These are phyloP conservation scores for Fissipunctia ypsillon DNA, from an alignment of 2,888 invertebrate genomes.

Conservation along the genomic window DNA sequence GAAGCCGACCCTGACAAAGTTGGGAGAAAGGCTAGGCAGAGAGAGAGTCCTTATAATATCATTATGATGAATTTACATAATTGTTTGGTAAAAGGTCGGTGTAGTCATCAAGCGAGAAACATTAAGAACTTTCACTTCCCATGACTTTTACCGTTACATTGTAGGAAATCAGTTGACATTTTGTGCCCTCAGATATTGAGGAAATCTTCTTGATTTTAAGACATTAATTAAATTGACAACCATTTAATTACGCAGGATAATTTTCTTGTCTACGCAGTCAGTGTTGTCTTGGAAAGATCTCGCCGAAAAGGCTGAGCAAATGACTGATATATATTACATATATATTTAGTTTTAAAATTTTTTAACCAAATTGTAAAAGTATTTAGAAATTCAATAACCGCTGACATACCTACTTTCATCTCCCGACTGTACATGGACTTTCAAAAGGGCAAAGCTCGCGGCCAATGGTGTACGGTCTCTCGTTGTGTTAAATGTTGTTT, in stretches of 20 bases:
- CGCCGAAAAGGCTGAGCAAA: not conserved
- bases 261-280: not conserved
- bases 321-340: not conserved
- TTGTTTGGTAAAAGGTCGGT: conserved; percentile 2
- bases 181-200: conserved; percentile 1
- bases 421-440: conserved; percentile 2
- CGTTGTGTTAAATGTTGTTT: conserved; percentile 14
- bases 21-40: not conserved
- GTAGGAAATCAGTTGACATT: conserved; percentile 25
- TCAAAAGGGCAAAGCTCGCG: conserved; percentile 35
- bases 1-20: not conserved
- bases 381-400: not conserved
- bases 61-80: conserved; percentile 6
- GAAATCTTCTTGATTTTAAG: not conserved
- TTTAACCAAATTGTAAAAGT: not conserved
- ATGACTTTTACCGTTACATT: not conserved
- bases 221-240: not conserved
- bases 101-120: not conserved
- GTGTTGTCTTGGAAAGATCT: not conserved
- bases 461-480: conserved; percentile 11
- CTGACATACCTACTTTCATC: conserved; percentile 7
- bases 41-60: not conserved
- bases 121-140: conserved; percentile 36
- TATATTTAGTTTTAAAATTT: not conserved
- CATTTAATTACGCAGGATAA: not conserved